Evolutionary conservation across 2,797 vertebrate species (phyloP).

Genomic region (Sebastes paucispinis): DNA sequence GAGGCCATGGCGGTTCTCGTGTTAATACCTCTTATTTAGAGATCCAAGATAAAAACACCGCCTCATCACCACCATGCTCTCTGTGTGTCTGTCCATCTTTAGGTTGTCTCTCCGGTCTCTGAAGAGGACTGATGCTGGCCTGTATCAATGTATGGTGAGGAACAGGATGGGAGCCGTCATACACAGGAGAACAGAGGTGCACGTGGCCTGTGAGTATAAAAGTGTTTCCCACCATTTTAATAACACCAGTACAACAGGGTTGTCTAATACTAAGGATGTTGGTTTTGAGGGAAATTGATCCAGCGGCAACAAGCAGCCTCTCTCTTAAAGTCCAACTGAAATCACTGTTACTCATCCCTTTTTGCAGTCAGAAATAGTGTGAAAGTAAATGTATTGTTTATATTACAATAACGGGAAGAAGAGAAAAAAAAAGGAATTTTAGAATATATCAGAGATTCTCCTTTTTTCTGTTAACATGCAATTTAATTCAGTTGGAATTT

Average conservation of each 20-base stretch:
- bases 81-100: conserved; percentile 3
- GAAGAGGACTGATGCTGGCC: conserved; percentile 85
- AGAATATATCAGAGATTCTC: not conserved
- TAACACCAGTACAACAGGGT: not conserved
- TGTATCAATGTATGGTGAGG: conserved; percentile 91
- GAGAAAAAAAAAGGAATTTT: not conserved
- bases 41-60: not conserved
- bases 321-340: not conserved
- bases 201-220: conserved; percentile 92
- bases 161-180: conserved; percentile 94
- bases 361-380: not conserved
- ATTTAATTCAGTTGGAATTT: not conserved
- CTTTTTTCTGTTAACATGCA: not conserved
- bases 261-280: not conserved
- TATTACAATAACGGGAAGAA: not conserved
- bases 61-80: not conserved
- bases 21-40: not conserved
- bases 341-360: not conserved
- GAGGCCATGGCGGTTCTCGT: not conserved
- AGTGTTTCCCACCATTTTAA: not conserved
- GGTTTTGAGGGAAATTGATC: not conserved
- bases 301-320: not conserved
- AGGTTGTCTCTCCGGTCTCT: conserved; percentile 88
- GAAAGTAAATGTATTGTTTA: not conserved
- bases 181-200: conserved; percentile 88